Evolutionary conservation across 2,888 invertebrate species (phyloP).

Genomic region (Hydropsyche betteni): DNA sequence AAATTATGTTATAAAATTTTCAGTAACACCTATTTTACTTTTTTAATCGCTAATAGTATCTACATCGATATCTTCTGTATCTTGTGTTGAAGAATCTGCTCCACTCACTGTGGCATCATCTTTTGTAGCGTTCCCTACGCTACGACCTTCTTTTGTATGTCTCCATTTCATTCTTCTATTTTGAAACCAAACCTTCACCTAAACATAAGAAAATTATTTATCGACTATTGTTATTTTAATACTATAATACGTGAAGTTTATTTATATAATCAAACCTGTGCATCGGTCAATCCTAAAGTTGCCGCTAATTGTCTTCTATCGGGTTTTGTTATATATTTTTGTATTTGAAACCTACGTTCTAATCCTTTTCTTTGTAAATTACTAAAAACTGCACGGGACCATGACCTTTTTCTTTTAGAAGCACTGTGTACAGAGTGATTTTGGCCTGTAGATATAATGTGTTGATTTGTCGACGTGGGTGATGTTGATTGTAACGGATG

Average conservation of each 20-base stretch:
- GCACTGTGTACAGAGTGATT: constrained; percentile 64
- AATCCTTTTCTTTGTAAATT: constrained; percentile 93
- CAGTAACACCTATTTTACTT: not conserved
- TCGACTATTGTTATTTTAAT: not conserved
- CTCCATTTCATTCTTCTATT: constrained; percentile 92
- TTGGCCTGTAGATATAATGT: constrained; percentile 56
- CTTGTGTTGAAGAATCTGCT: constrained; percentile 56
- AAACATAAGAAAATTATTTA: constrained; percentile 47
- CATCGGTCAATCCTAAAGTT: constrained; percentile 90
- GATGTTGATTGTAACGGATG: constrained; percentile 56
- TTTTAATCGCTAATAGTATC: constrained; percentile 64
- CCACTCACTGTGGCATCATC: constrained; percentile 53
- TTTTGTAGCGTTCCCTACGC: constrained; percentile 51
- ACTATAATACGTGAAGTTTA: not conserved
- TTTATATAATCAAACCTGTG: constrained; percentile 69
- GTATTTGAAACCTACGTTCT: constrained; percentile 90
- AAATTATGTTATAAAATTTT: no score
- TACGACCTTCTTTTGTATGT: constrained; percentile 75
- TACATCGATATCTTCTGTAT: constrained; percentile 63
- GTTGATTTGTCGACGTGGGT: constrained; percentile 55
- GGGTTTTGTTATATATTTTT: constrained; percentile 96
- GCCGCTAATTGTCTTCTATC: constrained; percentile 92
- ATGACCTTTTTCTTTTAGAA: constrained; percentile 85
- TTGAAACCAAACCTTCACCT: constrained; percentile 96
- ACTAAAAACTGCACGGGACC: constrained; percentile 95